These are phyloP conservation scores for Aurelia sp. DNA, from an alignment of 30 jellyfish, hydroid and myxozoan genomes.

Conservation along the genomic window DNA sequence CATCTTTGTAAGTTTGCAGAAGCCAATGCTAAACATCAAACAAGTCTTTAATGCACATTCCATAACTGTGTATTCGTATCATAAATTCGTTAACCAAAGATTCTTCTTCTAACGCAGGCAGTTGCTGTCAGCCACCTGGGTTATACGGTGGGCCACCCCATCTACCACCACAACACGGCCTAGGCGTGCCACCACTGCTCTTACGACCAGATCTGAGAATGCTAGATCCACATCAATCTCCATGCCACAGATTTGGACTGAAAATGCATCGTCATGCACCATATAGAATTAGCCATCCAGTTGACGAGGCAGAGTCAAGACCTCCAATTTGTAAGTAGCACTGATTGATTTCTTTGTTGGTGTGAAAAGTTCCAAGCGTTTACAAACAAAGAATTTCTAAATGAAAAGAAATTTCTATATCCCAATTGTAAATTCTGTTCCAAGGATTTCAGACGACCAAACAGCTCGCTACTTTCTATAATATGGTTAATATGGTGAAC, in stretches of 20 bases:
- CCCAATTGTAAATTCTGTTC: too few relatives aligned
- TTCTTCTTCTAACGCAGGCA: conserved; percentile 46
- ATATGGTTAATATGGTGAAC: too few relatives aligned
- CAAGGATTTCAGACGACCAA: too few relatives aligned
- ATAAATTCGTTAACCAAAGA: neutral
- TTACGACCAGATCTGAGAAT: conserved; percentile 71
- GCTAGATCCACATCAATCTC: conserved; percentile 74
- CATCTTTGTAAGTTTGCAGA: too few relatives aligned
- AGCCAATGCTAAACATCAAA: too few relatives aligned
- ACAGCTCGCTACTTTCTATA: too few relatives aligned
- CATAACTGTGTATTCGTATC: too few relatives aligned
- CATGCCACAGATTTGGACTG: conserved; percentile 63
- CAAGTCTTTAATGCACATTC: too few relatives aligned
- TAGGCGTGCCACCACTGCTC: conserved; percentile 62
- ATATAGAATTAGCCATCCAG: conserved; percentile 55
- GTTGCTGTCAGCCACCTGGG: conserved; percentile 82
- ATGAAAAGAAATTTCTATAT: too few relatives aligned
- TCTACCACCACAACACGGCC: conserved; percentile 54
- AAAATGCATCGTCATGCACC: conserved; percentile 77
- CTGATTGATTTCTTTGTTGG: too few relatives aligned
- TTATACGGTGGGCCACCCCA: conserved; percentile 60
- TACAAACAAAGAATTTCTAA: too few relatives aligned
- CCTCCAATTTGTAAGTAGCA: conserved; percentile 53
- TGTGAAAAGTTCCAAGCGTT: too few relatives aligned
- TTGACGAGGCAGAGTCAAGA: conserved; percentile 57